Evolutionary conservation across 2,797 vertebrate genomes (phyloP).

Genomic region (Mus caroli): DNA sequence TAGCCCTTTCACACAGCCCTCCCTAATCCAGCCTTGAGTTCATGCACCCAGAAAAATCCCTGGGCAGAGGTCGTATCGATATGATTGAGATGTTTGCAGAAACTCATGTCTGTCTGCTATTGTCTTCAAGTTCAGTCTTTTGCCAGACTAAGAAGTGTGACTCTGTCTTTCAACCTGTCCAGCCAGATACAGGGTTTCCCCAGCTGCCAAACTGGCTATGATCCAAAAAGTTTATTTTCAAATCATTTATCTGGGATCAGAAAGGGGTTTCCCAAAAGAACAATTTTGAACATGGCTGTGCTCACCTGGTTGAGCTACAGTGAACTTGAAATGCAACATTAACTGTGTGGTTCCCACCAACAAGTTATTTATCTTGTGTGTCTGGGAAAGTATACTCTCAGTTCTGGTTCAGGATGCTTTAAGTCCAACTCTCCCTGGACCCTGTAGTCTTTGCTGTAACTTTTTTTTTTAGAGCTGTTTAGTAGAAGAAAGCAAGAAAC

Average conservation of each 20-base stretch:
- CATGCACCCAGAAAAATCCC: neutral
- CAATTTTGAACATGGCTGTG: neutral
- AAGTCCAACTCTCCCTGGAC: conserved; percentile 2
- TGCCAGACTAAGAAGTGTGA: neutral
- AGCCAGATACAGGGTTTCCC: neutral
- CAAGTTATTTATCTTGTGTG: conserved; percentile 31
- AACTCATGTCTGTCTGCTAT: neutral
- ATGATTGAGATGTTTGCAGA: neutral
- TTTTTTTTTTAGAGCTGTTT: neutral
- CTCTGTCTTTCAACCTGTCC: conserved; percentile 27
- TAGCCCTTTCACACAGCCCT: neutral
- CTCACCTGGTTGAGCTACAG: conserved; percentile 15
- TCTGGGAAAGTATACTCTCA: conserved; percentile 53
- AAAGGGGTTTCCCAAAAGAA: conserved; percentile 67
- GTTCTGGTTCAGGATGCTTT: conserved; percentile 30
- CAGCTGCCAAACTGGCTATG: conserved; percentile 36
- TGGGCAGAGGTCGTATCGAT: neutral
- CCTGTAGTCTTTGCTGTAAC: neutral
- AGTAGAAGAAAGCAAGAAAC: neutral
- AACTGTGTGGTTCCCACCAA: neutral
- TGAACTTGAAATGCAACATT: conserved; percentile 11
- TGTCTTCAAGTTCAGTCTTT: conserved; percentile 22
- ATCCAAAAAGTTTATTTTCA: conserved; percentile 66
- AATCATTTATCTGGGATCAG: conserved; percentile 64
- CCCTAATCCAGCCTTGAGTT: neutral